Base-by-base conservation (phyloP, 2,113 vertebrate species). In the Campylorhamphus procurvoides region DNA sequence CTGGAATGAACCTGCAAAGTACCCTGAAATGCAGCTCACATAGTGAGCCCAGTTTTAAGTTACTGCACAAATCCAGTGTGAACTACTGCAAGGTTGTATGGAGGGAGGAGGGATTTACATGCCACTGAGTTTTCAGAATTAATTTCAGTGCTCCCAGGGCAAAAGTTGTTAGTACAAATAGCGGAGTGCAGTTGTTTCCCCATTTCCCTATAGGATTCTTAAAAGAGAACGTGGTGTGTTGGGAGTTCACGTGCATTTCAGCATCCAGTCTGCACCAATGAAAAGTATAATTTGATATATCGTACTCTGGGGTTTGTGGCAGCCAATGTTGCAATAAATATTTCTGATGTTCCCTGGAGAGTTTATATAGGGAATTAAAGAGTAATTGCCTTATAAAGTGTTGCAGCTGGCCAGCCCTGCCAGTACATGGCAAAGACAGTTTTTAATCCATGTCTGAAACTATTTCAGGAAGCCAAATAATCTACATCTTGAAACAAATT, bases 41-140 rank as follows among this genome's bases (percentile, higher is more conserved):
- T 35, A 83, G 81, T 53, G 40, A 87, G 73, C 84, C 66, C 68
- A 84, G 53, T 87, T 80, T 93, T 92, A 84, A 83, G 46, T 77
- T 90, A 89, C 81, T 89, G 74, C 50, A 69, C 78, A 90, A 93
- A 95, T 85, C 87, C 81, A 39, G 28, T 67, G 91, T 63, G 82
- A 96, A 40, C 58, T 63, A 60, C 75, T 64, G 67, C 56, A 67
- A 71, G 78, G 39, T 27, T 91, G 29, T 80, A 67, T 84, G 85
- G 71, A 42, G 39, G 52, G 27, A 77, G 59, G 22, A 88, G 63
- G 55, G 82, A 88, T 83, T 93, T 94, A 47, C 63, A 44, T 75
- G 59, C 68, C 82, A 63, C 52, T 49, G 12, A n/a, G 10, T 84
- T 80, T 77, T 90, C 56, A 84, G 79, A 92, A 47, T 71, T 76